Evolutionary conservation across 1,140 invertebrate genomes (phyloP), one percentile per base, ranked within the genome.

Genomic region (Drosophila biarmipes): DNA sequence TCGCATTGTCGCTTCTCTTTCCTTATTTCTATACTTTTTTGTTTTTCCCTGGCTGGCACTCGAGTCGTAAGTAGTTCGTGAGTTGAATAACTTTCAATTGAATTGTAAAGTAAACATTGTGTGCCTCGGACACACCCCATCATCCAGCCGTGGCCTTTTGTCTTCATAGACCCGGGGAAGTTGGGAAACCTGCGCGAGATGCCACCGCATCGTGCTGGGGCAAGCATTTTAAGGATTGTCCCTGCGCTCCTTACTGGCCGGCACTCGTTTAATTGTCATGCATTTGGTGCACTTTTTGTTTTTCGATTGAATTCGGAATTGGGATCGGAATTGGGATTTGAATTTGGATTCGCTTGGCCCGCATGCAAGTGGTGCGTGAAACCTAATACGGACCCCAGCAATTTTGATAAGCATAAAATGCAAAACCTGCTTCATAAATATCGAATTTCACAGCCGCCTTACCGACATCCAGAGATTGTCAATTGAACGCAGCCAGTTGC

Each of bases 41-140:
- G 43, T 35, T 38, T 69, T 73, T 51, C 64, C 62, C 68, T 51
- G 72, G 61, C 35, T 48, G 52, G 49, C 38, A 45, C 58, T 64
- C 52, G 80, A 74, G 87, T 90, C 86, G 85, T 90, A 90, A 90
- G 85, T 90, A 90, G 85, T 90, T 90, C 85, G 85, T 90, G 85
- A 90, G 85, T 90, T 90, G 85, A 90, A 90, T 90, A 90, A 90
- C 86, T 90, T 90, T 90, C 85, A 90, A 90, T 90, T 90, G 85
- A 90, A 90, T 90, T 90, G 85, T 90, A 84, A 89, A 89, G 85
- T 89, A 89, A 89, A 89, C 84, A 89, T 84, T 89, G 76, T 89
- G 80, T 84, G 84, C 62, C 75, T 63, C 56, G 59, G 84, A 87
- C 82, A 89, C 82, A 87, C 82, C 82, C 82, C 81, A 35, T 42